Evolutionary conservation across 64 coral and sea anemone genomes (phyloP).

Genomic region (Montipora sp.): DNA sequence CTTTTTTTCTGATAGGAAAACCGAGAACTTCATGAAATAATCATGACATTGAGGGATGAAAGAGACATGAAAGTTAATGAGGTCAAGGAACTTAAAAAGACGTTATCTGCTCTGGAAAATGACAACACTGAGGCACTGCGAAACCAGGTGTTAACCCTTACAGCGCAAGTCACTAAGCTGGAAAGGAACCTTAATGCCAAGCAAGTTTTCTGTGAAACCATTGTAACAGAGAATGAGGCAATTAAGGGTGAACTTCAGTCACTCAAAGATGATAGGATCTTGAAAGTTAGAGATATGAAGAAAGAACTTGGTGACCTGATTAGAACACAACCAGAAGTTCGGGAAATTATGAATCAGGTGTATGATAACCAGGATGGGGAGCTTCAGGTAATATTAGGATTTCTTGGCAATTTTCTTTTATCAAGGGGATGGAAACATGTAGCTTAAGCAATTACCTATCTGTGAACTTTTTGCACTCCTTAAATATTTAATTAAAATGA

Average conservation of each 20-base stretch:
- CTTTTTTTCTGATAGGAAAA: slow-evolving; percentile 64
- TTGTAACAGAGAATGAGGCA: slow-evolving; percentile 76
- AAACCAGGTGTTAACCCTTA: slow-evolving; percentile 58
- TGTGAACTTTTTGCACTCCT: too few relatives aligned
- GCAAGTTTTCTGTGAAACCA: slow-evolving; percentile 78
- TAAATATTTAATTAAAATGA: too few relatives aligned
- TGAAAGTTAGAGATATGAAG: slow-evolving; percentile 67
- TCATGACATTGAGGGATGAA: slow-evolving; percentile 80
- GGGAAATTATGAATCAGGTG: slow-evolving; percentile 15
- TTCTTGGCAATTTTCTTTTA: too few relatives aligned
- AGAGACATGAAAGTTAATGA: slow-evolving; percentile 56
- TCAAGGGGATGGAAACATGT: too few relatives aligned
- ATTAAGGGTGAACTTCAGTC: slow-evolving; percentile 72
- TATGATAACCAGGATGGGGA: slow-evolving; percentile 7
- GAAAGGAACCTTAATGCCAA: slow-evolving; percentile 85
- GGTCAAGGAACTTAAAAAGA: slow-evolving; percentile 48
- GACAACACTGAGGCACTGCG: slow-evolving; percentile 39
- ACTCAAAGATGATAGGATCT: slow-evolving; percentile 70
- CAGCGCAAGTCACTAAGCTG: slow-evolving; percentile 37
- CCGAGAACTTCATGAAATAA: slow-evolving; percentile 80
- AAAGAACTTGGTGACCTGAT: slow-evolving; percentile 26
- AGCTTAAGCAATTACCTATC: too few relatives aligned
- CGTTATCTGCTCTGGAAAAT: slow-evolving; percentile 61
- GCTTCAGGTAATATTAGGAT: background rate
- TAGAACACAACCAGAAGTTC: slow-evolving; percentile 1